These are phyloP conservation scores for Liopterus haemorrhoidalis DNA, from an alignment of 2,888 invertebrate species.

Conservation along the genomic window DNA sequence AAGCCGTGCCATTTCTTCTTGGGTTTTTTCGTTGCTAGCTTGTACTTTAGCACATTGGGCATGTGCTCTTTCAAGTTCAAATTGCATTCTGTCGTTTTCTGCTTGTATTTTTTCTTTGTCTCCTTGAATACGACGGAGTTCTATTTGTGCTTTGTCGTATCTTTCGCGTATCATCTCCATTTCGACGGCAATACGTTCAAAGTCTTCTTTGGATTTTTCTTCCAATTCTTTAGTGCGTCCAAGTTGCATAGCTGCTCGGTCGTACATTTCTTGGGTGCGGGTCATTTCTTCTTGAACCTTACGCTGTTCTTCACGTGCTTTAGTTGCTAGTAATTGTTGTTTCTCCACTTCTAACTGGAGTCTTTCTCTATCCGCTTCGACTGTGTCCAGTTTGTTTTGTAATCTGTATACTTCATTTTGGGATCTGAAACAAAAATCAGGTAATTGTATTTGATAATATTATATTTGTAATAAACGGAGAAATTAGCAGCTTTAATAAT, in stretches of 20 bases:
- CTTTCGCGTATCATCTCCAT: conserved; percentile 82
- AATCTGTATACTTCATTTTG: conserved; percentile 85
- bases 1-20: conserved; percentile 81
- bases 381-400: conserved; percentile 80
- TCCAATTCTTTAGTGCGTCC: conserved; percentile 83
- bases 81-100: conserved; percentile 77
- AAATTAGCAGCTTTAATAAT: conserved; percentile 13
- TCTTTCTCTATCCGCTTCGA: conserved; percentile 82
- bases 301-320: conserved; percentile 77
- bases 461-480: conserved; percentile 8
- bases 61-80: conserved; percentile 80
- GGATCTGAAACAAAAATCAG: conserved; percentile 54
- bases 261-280: conserved; percentile 82
- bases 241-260: conserved; percentile 77
- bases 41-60: conserved; percentile 80
- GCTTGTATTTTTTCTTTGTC: conserved; percentile 81
- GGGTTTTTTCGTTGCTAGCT: conserved; percentile 78
- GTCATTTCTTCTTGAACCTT: conserved; percentile 83
- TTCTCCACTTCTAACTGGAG: conserved; percentile 82
- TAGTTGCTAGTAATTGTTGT: conserved; percentile 69
- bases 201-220: conserved; percentile 82
- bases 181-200: conserved; percentile 70
- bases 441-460: conserved; percentile 18
- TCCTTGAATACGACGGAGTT: conserved; percentile 71
- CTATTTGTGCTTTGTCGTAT: conserved; percentile 82